Conservation (phyloP, 2,888 invertebrate genomes). For the Drosophila hawaiiensis region DNA sequence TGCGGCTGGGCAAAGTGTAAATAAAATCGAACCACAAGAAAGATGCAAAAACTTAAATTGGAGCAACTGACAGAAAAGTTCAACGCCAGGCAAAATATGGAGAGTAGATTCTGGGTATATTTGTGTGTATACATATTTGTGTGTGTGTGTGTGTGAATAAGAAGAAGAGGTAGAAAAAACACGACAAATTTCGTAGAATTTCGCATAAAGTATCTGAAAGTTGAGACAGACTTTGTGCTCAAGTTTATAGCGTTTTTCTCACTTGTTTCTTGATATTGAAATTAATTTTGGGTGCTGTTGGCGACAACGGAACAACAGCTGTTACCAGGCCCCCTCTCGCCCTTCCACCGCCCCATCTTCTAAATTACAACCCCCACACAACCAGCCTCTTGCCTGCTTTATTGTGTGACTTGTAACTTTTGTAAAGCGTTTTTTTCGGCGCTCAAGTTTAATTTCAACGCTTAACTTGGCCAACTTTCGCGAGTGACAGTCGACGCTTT, state of each 20-base stretch:
- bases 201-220: constrained; percentile 30
- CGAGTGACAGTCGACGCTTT: constrained; percentile 44
- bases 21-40: constrained; percentile 49
- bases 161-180: background rate
- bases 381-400: constrained; percentile 31
- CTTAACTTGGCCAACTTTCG: constrained; percentile 74
- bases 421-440: constrained; percentile 52
- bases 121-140: background rate
- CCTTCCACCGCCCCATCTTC: background rate
- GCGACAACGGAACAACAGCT: constrained; percentile 38
- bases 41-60: constrained; percentile 48
- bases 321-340: constrained; percentile 15
- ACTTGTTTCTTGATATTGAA: constrained; percentile 50
- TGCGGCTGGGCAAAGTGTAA: constrained; percentile 51
- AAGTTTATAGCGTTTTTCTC: constrained; percentile 28
- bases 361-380: background rate
- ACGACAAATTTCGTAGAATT: constrained; percentile 17
- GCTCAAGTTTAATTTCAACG: constrained; percentile 77
- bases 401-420: constrained; percentile 78
- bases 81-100: background rate
- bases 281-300: constrained; percentile 53
- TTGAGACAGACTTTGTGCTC: constrained; percentile 24
- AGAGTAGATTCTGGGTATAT: background rate
- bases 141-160: background rate
- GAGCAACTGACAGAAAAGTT: constrained; percentile 23